phyloP scores from a whole-genome alignment of 2,888 invertebrate genomes.

The Drosophila neutralis region DNA sequence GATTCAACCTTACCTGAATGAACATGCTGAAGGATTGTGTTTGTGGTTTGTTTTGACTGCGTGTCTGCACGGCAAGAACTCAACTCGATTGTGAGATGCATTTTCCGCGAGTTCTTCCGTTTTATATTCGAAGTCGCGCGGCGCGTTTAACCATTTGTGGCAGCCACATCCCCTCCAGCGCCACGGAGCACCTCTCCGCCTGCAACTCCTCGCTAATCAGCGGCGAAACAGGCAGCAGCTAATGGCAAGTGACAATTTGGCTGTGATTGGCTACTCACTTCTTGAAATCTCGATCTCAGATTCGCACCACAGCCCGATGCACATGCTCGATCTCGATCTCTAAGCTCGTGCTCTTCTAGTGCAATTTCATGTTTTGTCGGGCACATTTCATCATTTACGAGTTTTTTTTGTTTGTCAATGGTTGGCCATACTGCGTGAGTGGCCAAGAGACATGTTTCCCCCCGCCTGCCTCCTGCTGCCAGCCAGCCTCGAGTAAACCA shows the following conservation, averaged over 20 bases:
- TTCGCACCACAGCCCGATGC: slow-evolving; percentile 33
- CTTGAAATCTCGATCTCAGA: slow-evolving; percentile 26
- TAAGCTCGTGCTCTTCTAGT: slow-evolving; percentile 37
- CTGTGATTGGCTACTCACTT: slow-evolving; percentile 61
- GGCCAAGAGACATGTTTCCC: slow-evolving; percentile 62
- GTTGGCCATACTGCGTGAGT: slow-evolving; percentile 39
- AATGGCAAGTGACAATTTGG: slow-evolving; percentile 76
- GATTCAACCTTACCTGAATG: slow-evolving; percentile 77
- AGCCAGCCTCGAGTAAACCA: slow-evolving; percentile 55
- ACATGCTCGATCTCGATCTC: slow-evolving; percentile 31
- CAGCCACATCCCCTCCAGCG: slow-evolving; percentile 12
- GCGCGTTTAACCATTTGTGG: slow-evolving; percentile 37
- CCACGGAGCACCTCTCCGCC: background rate
- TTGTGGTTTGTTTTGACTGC: slow-evolving; percentile 23
- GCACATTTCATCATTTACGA: slow-evolving; percentile 69
- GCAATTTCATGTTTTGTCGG: slow-evolving; percentile 66
- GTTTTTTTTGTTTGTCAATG: slow-evolving; percentile 69
- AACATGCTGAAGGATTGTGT: slow-evolving; percentile 74
- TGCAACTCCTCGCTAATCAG: slow-evolving; percentile 6
- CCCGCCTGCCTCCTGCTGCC: background rate
- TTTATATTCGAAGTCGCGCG: slow-evolving; percentile 78
- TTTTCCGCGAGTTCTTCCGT: slow-evolving; percentile 81
- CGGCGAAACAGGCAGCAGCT: slow-evolving; percentile 42
- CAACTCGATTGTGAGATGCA: slow-evolving; percentile 84
- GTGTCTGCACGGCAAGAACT: slow-evolving; percentile 83